Conservation (phyloP, 2,888 invertebrate species). For the Athrips mouffetella region DNA sequence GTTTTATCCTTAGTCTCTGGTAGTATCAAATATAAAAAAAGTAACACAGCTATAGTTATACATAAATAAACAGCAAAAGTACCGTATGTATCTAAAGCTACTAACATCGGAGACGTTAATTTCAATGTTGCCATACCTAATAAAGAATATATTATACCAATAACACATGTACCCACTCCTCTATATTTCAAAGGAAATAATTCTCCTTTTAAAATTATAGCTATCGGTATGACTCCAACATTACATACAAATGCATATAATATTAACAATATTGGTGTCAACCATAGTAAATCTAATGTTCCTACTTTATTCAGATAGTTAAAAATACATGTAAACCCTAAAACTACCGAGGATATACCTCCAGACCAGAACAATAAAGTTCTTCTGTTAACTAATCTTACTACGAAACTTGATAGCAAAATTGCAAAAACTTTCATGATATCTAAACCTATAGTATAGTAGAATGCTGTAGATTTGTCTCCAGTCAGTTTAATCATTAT, state of each 20-base stretch:
- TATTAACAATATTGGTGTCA: not conserved
- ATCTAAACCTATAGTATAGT: not conserved
- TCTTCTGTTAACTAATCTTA: not conserved
- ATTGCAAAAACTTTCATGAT: not conserved
- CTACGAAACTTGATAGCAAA: not conserved
- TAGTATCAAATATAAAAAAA: constrained; percentile 1
- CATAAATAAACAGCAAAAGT: constrained; percentile 8
- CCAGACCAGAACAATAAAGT: not conserved
- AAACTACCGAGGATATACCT: not conserved
- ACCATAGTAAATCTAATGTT: not conserved
- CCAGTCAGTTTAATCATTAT: not conserved
- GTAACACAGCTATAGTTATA: not conserved
- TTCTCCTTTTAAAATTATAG: not conserved
- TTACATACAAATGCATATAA: not conserved
- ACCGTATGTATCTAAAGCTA: not conserved
- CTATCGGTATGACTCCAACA: not conserved
- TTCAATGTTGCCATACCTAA: not conserved
- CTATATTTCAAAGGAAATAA: constrained; percentile 11
- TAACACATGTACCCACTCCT: not conserved
- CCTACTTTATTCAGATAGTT: not conserved
- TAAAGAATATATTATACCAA: not conserved
- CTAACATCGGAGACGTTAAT: constrained; percentile 6
- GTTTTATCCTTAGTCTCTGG: constrained; percentile 13
- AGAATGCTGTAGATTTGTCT: not conserved
- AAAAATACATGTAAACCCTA: not conserved